Evolutionary conservation across 2,113 vertebrate species (phyloP).

Genomic region (Cephalopterus ornatus): DNA sequence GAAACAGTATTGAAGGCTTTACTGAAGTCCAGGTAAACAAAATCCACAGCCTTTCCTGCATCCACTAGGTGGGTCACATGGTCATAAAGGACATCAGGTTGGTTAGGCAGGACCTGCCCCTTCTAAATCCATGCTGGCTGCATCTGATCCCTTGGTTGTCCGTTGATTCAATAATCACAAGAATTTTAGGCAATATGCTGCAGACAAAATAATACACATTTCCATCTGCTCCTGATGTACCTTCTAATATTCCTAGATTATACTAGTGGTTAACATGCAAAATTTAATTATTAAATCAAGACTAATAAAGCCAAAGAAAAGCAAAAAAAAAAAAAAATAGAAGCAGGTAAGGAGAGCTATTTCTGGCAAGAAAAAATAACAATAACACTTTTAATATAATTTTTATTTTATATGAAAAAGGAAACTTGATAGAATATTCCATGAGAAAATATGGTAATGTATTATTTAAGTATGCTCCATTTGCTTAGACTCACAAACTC

Average conservation of each 20-base stretch:
- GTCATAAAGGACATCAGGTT: background rate
- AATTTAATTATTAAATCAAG: background rate
- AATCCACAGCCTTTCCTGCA: background rate
- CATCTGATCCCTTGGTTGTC: too few relatives aligned
- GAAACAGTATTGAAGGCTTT: background rate
- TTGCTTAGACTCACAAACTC: background rate
- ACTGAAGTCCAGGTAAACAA: background rate
- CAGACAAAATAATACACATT: background rate
- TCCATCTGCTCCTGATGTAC: background rate
- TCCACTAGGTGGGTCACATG: background rate
- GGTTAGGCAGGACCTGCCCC: background rate
- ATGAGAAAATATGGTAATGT: background rate
- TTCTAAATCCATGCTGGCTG: background rate
- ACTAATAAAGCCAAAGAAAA: background rate
- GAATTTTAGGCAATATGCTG: background rate
- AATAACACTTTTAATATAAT: background rate
- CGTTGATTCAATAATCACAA: background rate
- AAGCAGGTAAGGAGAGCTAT: background rate
- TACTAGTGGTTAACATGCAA: background rate
- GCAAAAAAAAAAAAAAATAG: background rate
- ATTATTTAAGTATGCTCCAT: background rate
- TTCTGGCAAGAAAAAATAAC: background rate
- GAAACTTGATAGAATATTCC: background rate
- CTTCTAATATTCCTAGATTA: background rate
- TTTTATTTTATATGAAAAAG: background rate